Evolutionary conservation across 2,113 vertebrate genomes (phyloP).

Genomic region (Brachyistius frenatus): DNA sequence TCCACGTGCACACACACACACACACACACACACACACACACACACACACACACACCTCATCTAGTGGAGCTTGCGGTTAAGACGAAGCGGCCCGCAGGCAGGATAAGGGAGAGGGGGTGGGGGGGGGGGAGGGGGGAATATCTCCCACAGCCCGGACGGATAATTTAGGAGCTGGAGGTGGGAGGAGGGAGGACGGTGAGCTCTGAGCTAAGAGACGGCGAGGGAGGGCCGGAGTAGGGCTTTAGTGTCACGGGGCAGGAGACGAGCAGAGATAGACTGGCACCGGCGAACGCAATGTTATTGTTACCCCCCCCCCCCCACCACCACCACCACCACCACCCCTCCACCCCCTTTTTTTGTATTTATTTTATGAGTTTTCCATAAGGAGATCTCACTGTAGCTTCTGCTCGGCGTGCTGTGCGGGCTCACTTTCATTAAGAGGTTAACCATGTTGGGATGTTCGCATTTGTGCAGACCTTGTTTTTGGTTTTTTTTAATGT

Average conservation of each 20-base stretch:
- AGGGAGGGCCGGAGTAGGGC: conserved; percentile 42
- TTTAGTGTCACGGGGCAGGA: conserved; percentile 70
- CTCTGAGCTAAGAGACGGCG: conserved; percentile 5
- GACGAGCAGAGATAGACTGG: conserved; percentile 76
- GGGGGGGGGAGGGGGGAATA: conserved; percentile 40
- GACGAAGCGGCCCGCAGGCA: conserved; percentile 48
- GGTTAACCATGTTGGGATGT: conserved; percentile 26
- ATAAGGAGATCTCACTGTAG: conserved; percentile 38
- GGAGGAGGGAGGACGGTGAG: not conserved
- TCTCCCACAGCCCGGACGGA: conserved; percentile 56
- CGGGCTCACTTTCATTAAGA: conserved; percentile 27
- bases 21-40: conserved; percentile 15
- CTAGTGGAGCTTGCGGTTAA: conserved; percentile 45
- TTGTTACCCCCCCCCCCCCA: conserved; percentile 68
- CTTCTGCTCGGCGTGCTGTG: conserved; percentile 13
- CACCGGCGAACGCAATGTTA: conserved; percentile 70
- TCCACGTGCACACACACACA: conserved; percentile 11
- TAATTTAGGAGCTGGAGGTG: conserved; percentile 65
- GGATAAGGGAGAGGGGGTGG: conserved; percentile 38
- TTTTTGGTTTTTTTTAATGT: conserved; percentile 20
- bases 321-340: no score
- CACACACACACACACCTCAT: conserved; percentile 31
- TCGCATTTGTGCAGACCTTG: conserved; percentile 7
- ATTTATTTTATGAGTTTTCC: conserved; percentile 74
- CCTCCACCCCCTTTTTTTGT: no score